Evolutionary conservation across 2,113 vertebrate species (phyloP), one percentile per base, ranked within the genome.

Genomic region (Engystomops pustulosus): DNA sequence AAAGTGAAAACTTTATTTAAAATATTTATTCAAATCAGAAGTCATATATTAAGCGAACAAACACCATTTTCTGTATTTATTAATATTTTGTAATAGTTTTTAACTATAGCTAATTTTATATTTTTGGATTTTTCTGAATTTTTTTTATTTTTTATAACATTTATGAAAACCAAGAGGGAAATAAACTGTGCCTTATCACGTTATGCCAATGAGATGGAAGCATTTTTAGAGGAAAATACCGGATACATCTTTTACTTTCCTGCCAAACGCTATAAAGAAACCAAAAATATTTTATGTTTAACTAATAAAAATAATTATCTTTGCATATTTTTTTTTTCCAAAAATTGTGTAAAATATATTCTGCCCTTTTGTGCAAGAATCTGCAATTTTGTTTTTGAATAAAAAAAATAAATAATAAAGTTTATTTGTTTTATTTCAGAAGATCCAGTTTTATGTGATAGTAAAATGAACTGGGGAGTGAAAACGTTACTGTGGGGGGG

Each of bases 261-360:
- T 49, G 49, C 30, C 74, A 36, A 53, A 55, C 18, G 36, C 12
- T 77, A 32, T 77, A 58, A 77, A 38, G 18, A 38, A n/a, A 34
- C n/a, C n/a, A 76, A 23, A 38, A 25, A 77, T 70, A 51, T 81
- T 82, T 82, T 82, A 71, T 82, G 68, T n/a, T n/a, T 18, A 70
- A 71, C 9, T 70, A 71, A 81, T 3, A 70, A 53, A 81, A 81
- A 83, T 47, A 58, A 74, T n/a, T n/a, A 9, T 38, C 20, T 71
- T 53, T 83, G 55, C 76, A 45, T 83, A 80, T 83, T 83, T 41
- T 83, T 41, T 83, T 83, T 83, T 83, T 45, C 41, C 27, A 45
- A 34, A 47, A 62, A 49, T 49, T 83, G 53, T 75, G 81, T 75
- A 76, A 75, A 75, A 75, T 83, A 65, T 75, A 25, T 72, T 83